These are phyloP conservation scores for Drosophila murphyi DNA, from an alignment of 1,140 invertebrate species.

Conservation along the genomic window DNA sequence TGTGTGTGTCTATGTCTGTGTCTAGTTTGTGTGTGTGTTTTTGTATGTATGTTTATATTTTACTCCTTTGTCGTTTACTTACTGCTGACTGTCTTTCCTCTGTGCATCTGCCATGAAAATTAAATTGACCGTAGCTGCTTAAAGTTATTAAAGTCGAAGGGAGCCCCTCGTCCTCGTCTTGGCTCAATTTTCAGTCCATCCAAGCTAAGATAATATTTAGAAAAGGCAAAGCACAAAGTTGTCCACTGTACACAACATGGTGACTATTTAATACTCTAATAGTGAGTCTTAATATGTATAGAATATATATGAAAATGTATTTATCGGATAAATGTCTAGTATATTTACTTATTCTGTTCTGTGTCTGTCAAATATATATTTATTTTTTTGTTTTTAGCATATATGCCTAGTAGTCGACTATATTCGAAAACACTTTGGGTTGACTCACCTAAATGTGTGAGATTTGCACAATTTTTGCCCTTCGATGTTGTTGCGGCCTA, in stretches of 20 bases:
- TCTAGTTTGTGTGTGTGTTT: no score
- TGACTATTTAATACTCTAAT: constrained; percentile 11
- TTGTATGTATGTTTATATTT: constrained; percentile 34
- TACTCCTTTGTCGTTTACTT: constrained; percentile 62
- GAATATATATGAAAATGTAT: no score
- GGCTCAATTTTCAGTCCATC: constrained; percentile 11
- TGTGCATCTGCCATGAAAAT: constrained; percentile 72
- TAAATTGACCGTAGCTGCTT: constrained; percentile 84
- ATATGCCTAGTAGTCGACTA: neutral
- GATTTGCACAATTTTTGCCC: constrained; percentile 22
- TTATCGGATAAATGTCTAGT: no score
- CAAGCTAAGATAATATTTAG: constrained; percentile 37
- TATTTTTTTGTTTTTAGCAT: neutral
- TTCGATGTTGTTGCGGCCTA: neutral
- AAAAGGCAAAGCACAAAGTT: constrained; percentile 23
- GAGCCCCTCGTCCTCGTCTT: neutral
- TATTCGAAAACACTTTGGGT: neutral
- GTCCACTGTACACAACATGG: neutral
- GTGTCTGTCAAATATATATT: neutral
- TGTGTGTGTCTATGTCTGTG: constrained; percentile 19
- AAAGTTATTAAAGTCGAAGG: constrained; percentile 76
- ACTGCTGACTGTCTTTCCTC: constrained; percentile 43
- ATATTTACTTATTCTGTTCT: neutral
- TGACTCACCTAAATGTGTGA: constrained; percentile 38
- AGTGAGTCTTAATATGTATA: neutral